Conservation (phyloP, 2,888 invertebrate species). For the Rhopalosiphum nymphaeae region DNA sequence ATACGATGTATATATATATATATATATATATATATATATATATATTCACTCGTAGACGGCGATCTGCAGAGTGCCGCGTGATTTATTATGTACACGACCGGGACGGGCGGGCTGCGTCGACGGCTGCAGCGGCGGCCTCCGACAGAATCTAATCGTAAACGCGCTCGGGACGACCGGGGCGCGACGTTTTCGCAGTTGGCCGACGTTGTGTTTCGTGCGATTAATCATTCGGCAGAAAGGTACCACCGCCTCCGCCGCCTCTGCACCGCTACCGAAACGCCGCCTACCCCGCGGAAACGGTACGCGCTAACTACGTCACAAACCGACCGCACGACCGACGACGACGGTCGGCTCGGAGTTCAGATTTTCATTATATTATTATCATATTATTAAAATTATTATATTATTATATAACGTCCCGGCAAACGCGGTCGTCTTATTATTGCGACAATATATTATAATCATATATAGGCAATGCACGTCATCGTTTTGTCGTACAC, state of each 20-base stretch:
- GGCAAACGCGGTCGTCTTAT: not conserved
- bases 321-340: not conserved
- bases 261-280: not conserved
- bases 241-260: constrained; percentile 7
- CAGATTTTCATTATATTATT: not conserved
- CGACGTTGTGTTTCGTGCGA: constrained; percentile 36
- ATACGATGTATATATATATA: not conserved
- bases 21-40: not conserved
- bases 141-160: constrained; percentile 53
- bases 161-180: constrained; percentile 45
- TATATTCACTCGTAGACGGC: not conserved
- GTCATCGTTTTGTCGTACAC: not conserved
- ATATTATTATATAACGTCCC: not conserved
- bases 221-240: constrained; percentile 56
- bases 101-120: not conserved
- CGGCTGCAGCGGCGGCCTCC: not conserved
- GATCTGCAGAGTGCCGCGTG: not conserved
- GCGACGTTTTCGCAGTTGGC: constrained; percentile 60
- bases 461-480: not conserved
- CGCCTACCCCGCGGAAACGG: not conserved
- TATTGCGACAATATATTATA: not conserved
- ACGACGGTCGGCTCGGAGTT: not conserved
- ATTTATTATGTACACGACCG: constrained; percentile 47
- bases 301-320: not conserved
- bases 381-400: not conserved